phyloP scores from a whole-genome alignment of 1,140 invertebrate species.

The Latrodectus geometricus region DNA sequence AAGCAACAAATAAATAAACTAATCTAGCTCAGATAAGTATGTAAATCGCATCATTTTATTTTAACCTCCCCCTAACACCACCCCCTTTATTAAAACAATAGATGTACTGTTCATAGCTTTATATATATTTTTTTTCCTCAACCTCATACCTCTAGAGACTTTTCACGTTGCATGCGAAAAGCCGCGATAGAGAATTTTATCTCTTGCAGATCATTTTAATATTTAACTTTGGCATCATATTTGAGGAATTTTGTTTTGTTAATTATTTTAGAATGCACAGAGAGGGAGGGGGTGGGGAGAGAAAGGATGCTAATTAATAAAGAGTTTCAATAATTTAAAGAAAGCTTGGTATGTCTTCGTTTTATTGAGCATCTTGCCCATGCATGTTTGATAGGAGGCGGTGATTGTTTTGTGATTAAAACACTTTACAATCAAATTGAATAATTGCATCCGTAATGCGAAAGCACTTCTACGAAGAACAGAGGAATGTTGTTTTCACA shows the following conservation, averaged over 20 bases:
- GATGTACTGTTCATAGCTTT: background rate
- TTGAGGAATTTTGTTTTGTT: background rate
- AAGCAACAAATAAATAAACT: constrained; percentile 43
- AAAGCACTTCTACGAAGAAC: background rate
- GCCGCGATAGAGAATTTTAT: constrained; percentile 18
- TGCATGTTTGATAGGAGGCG: background rate
- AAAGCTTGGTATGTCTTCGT: background rate
- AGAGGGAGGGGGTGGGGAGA: background rate
- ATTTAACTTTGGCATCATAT: constrained; percentile 33
- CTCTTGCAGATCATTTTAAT: constrained; percentile 47
- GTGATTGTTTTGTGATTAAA: background rate
- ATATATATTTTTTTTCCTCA: constrained; percentile 4
- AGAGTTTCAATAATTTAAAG: background rate
- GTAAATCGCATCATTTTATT: constrained; percentile 58
- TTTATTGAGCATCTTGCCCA: background rate
- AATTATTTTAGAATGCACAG: background rate
- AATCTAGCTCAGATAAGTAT: constrained; percentile 51
- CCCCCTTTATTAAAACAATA: constrained; percentile 40
- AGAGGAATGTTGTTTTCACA: background rate
- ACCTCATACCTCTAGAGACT: background rate
- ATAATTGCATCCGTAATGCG: background rate
- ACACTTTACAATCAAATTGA: background rate
- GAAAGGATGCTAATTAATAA: background rate
- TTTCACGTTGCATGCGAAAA: background rate
- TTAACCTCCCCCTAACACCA: background rate